Evolutionary conservation across 1,140 invertebrate species (phyloP).

Genomic region (Drosophila kohkoa): DNA sequence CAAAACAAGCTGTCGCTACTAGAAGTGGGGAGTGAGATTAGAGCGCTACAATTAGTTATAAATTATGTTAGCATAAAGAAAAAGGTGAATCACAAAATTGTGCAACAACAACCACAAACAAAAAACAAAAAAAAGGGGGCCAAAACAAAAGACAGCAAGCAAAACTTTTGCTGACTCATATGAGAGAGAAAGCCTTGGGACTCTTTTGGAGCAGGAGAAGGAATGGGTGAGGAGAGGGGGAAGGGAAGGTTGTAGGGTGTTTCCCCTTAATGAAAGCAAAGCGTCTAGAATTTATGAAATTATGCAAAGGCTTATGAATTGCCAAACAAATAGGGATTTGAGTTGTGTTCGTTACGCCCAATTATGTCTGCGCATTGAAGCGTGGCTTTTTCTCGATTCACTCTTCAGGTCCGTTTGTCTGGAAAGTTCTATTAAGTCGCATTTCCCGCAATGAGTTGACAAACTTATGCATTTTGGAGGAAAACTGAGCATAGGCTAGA

Average conservation of each 20-base stretch:
- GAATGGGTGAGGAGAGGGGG: neutral
- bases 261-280: neutral
- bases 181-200: neutral
- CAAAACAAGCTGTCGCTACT: conserved; percentile 8
- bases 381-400: neutral
- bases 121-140: neutral
- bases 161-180: conserved; percentile 20
- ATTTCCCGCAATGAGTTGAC: neutral
- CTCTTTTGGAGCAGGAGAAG: neutral
- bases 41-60: conserved; percentile 60
- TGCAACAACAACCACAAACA: neutral
- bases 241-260: neutral
- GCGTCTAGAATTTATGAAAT: conserved; percentile 20
- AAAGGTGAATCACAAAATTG: conserved; percentile 43
- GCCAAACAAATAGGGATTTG: conserved; percentile 14
- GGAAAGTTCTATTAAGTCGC: conserved; percentile 4
- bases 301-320: conserved; percentile 13
- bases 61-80: conserved; percentile 63
- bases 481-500: too few species aligned
- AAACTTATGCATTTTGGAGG: too few species aligned
- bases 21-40: conserved; percentile 34
- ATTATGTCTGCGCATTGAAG: conserved; percentile 4
- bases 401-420: neutral
- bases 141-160: neutral
- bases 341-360: neutral